Conservation (phyloP, 2,888 invertebrate species). For the Mimachlamys varia region DNA sequence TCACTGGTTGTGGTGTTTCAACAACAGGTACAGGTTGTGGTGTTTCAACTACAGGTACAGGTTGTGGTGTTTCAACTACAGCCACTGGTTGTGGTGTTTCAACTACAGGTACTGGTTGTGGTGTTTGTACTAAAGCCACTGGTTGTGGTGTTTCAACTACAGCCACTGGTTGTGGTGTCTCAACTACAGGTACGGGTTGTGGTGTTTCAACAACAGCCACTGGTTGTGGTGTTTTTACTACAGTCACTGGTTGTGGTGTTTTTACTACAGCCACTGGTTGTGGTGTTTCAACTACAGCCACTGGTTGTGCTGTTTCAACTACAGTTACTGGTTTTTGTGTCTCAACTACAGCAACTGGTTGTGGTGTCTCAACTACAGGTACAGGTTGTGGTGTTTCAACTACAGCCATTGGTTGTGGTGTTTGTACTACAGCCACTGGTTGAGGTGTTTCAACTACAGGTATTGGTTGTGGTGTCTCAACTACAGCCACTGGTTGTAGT, state of each 20-base stretch:
- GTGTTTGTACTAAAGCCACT: background rate
- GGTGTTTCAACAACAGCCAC: background rate
- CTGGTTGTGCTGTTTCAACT: conserved; percentile 8
- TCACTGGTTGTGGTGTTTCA: background rate
- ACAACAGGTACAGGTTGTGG: background rate
- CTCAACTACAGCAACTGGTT: background rate
- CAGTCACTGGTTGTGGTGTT: background rate
- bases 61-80: background rate
- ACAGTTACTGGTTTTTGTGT: background rate
- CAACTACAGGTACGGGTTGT: background rate
- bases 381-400: background rate
- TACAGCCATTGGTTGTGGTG: conserved; percentile 13
- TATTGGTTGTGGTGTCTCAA: background rate
- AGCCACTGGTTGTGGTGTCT: conserved; percentile 6
- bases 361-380: background rate
- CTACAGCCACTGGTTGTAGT: background rate
- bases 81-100: conserved; percentile 1
- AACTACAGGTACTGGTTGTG: conserved; percentile 8
- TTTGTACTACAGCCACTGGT: background rate
- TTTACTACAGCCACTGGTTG: background rate
- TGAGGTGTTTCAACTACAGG: background rate
- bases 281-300: background rate
- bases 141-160: background rate
- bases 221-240: background rate
- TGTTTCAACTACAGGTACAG: background rate